Base-by-base conservation (phyloP, 2,888 invertebrate genomes). In the Drosophila nr. perissopoda region DNA sequence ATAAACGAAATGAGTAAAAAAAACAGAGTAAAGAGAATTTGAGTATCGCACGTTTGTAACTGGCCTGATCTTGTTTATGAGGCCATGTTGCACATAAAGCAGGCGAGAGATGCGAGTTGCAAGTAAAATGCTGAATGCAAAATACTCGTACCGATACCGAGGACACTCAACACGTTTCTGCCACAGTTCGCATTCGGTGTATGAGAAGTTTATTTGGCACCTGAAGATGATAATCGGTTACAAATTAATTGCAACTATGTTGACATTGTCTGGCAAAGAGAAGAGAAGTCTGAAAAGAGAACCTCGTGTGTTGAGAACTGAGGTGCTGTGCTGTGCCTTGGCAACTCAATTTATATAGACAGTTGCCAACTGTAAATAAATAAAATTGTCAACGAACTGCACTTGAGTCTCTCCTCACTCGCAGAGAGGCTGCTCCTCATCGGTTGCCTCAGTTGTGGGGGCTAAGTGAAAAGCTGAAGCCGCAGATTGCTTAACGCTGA, bases 151-250 rank as follows among this genome's bases (percentile, higher is more conserved):
- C 72, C 83, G 80, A 88, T 78, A 85, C 79, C 76, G 74, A 68
- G 87, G 79, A 89, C 86, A 85, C 88, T 87, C 89, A 89, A 87
- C 84, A 89, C 85, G 82, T 83, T 83, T 38, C 52, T 38, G 63
- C 64, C 76, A 51, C 65, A 65, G 51, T 61, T 68, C 61, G 69
- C 69, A 49, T 79, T 40, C 62, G 60, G 67, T 79, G 90, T 84
- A 77, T 79, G 88, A 83, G 80, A 92, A 92, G 92, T 92, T 92
- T 92, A 92, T 92, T 92, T 92, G 92, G 92, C 92, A 92, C 88
- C 92, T 91, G 84, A 90, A 92, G 92, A 92, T 92, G 92, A 91
- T 92, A 92, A 92, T 92, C 92, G 91, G 87, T 91, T 91, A 92
- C 92, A 92, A 92, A 92, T 92, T 92, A 92, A 92, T 92, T 92